These are phyloP conservation scores for Caenorhabditis elegans DNA, from an alignment of 1,140 invertebrate genomes.

Conservation along the genomic window WBcel235 BX284606.5:6906501-6907000, in stretches of 20 bases:
- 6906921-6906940: neutral
- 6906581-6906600: no score
- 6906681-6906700: neutral
- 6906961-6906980: neutral
- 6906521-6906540: no score
- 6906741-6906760: neutral
- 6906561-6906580: no score
- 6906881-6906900: constrained; percentile 18
- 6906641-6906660: neutral
- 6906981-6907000: no score
- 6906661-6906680: neutral
- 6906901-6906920: neutral
- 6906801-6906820: neutral
- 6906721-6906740: neutral
- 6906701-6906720: neutral
- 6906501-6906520: no score
- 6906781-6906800: constrained; percentile 16
- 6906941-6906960: neutral
- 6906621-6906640: no score
- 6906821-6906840: constrained; percentile 23
- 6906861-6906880: constrained; percentile 21
- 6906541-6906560: no score
- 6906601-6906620: no score
- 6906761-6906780: neutral
- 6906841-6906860: neutral